These are phyloP conservation scores for Tigriopus japonicus DNA, from an alignment of 1,140 invertebrate genomes.

Conservation along the genomic window DNA sequence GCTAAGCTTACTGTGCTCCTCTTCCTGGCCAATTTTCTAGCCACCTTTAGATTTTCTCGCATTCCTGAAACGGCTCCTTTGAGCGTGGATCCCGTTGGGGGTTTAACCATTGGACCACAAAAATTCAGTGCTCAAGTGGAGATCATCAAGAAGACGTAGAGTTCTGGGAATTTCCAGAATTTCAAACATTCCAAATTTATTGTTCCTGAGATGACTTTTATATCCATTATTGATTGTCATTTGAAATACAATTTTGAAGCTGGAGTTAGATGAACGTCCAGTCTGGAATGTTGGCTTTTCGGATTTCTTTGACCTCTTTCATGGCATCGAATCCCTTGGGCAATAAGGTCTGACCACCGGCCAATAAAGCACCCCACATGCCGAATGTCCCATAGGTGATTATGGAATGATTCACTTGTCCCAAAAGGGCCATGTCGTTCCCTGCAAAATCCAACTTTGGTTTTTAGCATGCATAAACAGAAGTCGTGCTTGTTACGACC, in stretches of 20 bases:
- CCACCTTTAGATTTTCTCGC: slow-evolving; percentile 29
- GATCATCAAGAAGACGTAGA: not conserved
- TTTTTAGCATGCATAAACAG: no score
- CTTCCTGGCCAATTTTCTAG: slow-evolving; percentile 41
- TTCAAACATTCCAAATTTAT: no score
- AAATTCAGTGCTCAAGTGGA: not conserved
- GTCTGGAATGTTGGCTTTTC: no score
- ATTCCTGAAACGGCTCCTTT: not conserved
- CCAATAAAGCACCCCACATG: not conserved
- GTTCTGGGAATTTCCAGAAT: no score
- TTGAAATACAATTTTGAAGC: no score
- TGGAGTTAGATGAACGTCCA: no score
- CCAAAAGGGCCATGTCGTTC: not conserved
- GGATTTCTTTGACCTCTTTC: no score
- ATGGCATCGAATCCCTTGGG: not conserved
- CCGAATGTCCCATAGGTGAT: not conserved
- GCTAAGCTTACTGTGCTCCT: slow-evolving; percentile 44
- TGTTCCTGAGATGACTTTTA: no score
- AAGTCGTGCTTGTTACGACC: no score
- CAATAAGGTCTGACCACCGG: not conserved
- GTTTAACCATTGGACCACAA: not conserved
- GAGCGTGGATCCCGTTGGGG: not conserved
- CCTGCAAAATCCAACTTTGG: not conserved
- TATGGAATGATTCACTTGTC: not conserved
- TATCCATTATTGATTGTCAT: no score